These are phyloP conservation scores for Emydocephalus ijimae DNA, from an alignment of 2,113 vertebrate genomes.

Conservation along the genomic window DNA sequence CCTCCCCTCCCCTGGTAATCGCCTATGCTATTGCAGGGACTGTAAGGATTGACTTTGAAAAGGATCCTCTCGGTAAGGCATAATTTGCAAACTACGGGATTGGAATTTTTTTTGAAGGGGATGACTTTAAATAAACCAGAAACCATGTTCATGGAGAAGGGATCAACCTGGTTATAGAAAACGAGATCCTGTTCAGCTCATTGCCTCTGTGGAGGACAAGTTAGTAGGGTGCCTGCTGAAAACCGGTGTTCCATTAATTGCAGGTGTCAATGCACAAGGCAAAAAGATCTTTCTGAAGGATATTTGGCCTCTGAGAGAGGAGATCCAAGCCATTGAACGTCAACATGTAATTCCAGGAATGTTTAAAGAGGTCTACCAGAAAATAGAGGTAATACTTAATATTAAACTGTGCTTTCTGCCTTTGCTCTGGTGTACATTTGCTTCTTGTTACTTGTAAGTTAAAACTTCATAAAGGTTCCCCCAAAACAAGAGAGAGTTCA, in stretches of 20 bases:
- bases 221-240: not conserved
- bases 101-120: not conserved
- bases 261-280: constrained; percentile 71
- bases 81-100: not conserved
- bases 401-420: not conserved
- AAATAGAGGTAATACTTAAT: constrained; percentile 83
- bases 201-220: not conserved
- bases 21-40: constrained; percentile 95
- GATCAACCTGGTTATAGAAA: not conserved
- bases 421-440: not conserved
- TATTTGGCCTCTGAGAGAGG: constrained; percentile 92
- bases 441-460: not conserved
- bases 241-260: not conserved
- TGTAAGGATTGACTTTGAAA: constrained; percentile 87
- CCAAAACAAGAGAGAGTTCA: not conserved
- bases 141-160: not conserved
- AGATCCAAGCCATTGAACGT: constrained; percentile 89
- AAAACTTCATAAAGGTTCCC: not conserved
- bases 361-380: constrained; percentile 97
- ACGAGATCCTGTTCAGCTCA: not conserved
- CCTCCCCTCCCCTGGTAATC: constrained; percentile 90
- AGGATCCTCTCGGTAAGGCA: constrained; percentile 85
- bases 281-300: constrained; percentile 86
- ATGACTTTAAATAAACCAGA: not conserved
- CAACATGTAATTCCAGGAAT: constrained; percentile 91